A percentile compares a stretch with the other conserved stretches of the same genome.
These are phyloP conservation scores for Mythimna loreyi DNA, from an alignment of 2,888 invertebrate species.

Conservation along the genomic window DNA sequence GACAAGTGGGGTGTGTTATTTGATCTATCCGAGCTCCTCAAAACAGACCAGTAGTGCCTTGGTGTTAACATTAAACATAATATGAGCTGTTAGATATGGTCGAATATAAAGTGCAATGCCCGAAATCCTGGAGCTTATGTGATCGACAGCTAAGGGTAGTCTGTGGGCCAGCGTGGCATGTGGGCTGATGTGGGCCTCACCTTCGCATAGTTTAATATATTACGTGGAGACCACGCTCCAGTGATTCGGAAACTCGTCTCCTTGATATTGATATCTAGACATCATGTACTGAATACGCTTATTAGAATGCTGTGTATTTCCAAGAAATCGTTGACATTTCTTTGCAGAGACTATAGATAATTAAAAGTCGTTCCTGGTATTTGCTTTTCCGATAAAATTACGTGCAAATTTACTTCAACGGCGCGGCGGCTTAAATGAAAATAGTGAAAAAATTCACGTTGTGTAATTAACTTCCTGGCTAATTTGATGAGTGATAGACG, in stretches of 20 bases:
- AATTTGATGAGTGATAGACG: conserved; percentile 60
- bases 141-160: conserved; percentile 6
- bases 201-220: conserved; percentile 67
- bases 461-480: conserved; percentile 45
- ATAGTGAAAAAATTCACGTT: conserved; percentile 33
- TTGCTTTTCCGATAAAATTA: background rate
- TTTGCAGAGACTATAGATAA: conserved; percentile 3
- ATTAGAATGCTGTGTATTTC: conserved; percentile 40
- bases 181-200: conserved; percentile 52
- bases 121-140: background rate
- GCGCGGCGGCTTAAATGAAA: conserved; percentile 4
- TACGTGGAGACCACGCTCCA: conserved; percentile 74
- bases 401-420: conserved; percentile 5
- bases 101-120: background rate
- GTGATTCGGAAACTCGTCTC: conserved; percentile 75
- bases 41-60: too few relatives aligned
- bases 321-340: conserved; percentile 17
- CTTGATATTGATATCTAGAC: conserved; percentile 59
- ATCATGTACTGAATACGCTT: conserved; percentile 51
- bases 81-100: background rate
- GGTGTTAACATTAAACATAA: too few relatives aligned
- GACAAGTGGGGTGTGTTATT: too few relatives aligned
- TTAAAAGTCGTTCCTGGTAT: background rate
- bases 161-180: conserved; percentile 23
- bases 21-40: too few relatives aligned